These are phyloP conservation scores for Aplysia californica DNA, from an alignment of 1,140 invertebrate genomes.

Conservation along the genomic window DNA sequence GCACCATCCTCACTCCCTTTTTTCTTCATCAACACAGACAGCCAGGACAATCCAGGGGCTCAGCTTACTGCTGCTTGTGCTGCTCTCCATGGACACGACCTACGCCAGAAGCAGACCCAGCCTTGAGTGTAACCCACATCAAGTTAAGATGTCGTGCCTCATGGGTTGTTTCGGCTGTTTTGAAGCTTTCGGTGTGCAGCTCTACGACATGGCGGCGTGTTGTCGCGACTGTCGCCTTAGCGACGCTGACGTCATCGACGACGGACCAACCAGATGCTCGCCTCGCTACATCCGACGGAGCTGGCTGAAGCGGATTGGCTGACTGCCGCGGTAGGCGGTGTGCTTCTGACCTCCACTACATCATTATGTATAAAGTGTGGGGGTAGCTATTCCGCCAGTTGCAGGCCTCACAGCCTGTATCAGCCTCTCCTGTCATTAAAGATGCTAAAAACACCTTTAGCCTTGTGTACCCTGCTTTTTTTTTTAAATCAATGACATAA, in stretches of 20 bases:
- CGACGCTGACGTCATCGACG: slow-evolving; percentile 20
- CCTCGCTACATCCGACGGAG: background rate
- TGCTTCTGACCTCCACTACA: background rate
- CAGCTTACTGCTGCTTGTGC: no score
- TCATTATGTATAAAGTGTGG: no score
- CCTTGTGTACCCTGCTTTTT: no score
- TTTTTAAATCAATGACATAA: no score
- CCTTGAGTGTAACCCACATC: slow-evolving; percentile 37
- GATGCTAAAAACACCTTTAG: no score
- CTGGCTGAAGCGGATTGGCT: background rate
- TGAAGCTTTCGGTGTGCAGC: slow-evolving; percentile 36
- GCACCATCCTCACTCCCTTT: no score
- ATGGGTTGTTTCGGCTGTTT: slow-evolving; percentile 43
- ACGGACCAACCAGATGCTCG: slow-evolving; percentile 30
- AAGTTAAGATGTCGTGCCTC: slow-evolving; percentile 36
- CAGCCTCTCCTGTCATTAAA: no score
- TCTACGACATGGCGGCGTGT: slow-evolving; percentile 11
- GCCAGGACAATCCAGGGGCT: no score
- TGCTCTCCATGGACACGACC: background rate
- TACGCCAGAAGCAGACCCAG: background rate
- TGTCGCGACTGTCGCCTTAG: slow-evolving; percentile 5
- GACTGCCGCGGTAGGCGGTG: background rate
- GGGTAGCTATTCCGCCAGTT: no score
- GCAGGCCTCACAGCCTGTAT: no score
- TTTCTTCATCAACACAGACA: no score